Percentiles rank a stretch among this genome's conserved stretches.
Evolutionary conservation across 2,113 vertebrate genomes (phyloP).

Genomic region (Chlorodrepanis virens): DNA sequence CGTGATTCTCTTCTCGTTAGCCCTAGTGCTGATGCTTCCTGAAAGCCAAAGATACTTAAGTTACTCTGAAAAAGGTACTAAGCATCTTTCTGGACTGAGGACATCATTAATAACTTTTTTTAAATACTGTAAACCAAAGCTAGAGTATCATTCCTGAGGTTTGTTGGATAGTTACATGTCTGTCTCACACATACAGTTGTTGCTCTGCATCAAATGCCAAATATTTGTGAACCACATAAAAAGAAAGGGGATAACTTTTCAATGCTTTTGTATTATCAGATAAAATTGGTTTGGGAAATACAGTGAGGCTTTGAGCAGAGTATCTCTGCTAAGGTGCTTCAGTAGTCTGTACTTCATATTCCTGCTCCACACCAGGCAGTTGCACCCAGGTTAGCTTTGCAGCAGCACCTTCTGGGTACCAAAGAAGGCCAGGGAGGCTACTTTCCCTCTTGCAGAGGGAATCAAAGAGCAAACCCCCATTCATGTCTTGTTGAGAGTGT

Average conservation of each 20-base stretch:
- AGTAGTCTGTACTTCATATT: background rate
- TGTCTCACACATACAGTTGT: background rate
- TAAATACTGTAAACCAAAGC: background rate
- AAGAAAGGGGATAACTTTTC: background rate
- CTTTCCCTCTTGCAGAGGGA: background rate
- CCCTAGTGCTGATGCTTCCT: background rate
- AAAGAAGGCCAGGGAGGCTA: background rate
- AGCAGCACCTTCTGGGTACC: background rate
- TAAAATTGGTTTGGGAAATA: background rate
- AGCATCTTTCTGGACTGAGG: background rate
- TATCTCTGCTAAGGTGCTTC: background rate
- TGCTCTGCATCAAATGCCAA: background rate
- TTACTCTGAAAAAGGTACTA: background rate
- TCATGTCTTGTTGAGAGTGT: background rate
- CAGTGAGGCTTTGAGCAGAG: background rate
- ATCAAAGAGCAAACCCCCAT: background rate
- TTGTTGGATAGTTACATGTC: background rate
- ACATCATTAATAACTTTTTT: background rate
- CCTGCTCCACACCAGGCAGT: background rate
- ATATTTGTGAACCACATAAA: background rate
- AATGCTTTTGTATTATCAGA: background rate
- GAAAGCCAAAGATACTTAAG: background rate
- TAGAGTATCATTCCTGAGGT: background rate
- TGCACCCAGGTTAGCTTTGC: background rate
- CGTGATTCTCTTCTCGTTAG: background rate